These are phyloP conservation scores for Tiliqua scincoides DNA, from an alignment of 2,113 vertebrate species.

Conservation along the genomic window DNA sequence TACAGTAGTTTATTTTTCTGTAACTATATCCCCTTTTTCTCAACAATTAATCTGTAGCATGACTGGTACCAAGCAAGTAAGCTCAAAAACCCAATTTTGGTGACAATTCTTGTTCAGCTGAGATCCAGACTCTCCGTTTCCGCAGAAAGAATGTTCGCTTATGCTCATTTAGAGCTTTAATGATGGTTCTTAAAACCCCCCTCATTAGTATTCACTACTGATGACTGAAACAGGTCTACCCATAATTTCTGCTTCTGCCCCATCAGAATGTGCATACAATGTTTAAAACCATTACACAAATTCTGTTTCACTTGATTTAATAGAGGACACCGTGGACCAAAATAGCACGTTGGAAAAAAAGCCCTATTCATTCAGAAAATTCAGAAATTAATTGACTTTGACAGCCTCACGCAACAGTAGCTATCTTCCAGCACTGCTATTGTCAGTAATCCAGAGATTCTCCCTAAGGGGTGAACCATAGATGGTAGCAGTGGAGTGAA, in stretches of 20 bases:
- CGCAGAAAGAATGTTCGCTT: constrained; percentile 27
- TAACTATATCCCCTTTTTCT: no score
- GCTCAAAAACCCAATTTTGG: no score
- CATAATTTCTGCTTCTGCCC: neutral
- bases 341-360: neutral
- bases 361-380: neutral
- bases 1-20: no score
- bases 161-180: constrained; percentile 6
- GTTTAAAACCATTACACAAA: neutral
- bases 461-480: neutral
- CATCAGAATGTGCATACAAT: neutral
- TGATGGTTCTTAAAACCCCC: constrained; percentile 7
- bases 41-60: no score
- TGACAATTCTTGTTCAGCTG: no score
- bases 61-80: no score
- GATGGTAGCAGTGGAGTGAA: neutral
- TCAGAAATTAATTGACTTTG: constrained; percentile 25
- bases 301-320: neutral
- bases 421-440: constrained; percentile 27
- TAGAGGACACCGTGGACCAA: neutral
- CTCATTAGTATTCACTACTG: constrained; percentile 6
- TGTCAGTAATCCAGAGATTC: neutral
- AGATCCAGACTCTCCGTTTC: neutral
- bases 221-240: neutral
- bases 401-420: constrained; percentile 18